Evolutionary conservation across 1,140 invertebrate species (phyloP), one percentile per base, ranked within the genome.

Genomic region (Zaprionus africanus): DNA sequence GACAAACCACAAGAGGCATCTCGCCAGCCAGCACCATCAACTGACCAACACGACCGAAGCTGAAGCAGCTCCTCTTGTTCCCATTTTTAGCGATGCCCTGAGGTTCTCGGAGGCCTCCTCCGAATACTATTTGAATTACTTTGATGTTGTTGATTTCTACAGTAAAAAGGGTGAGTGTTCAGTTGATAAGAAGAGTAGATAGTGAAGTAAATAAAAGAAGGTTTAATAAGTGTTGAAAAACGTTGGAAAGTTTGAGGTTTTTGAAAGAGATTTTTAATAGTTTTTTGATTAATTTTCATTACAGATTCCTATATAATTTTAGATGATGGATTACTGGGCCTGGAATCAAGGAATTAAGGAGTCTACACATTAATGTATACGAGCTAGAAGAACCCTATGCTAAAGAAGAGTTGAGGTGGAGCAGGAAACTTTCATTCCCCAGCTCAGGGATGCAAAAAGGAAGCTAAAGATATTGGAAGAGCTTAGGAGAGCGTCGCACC

Each of bases 1-100:
- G 69, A 78, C 73, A 80, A 80, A 65, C 84, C 84, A 73, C 84
- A 76, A 73, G 81, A 62, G 84, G 58, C 49, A 43, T 58, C 17
- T 53, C 49, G 11, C 58, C 60, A 64, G 7, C n/a, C 17, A 41
- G 19, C 57, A 38, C 19, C 19, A 34, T 15, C 59, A 49, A 61
- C 66, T 70, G 72, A 75, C 72, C 72, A 22, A 22, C 22, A 70
- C 59, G 53, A 51, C 34, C 43, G 6, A 19, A 15, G 19, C 28
- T 13, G 46, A 1, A 41, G 46, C 19, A 51, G 12, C 22, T 28
- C 24, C 53, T 3, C 17, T 4, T 49, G 46, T 49, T 24, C 46
- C 46, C 46, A 22, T 11, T 51, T 51, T 11, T 11, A 54, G 15
- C 24, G 3, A 53, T 22, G 22, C 49, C 51, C 62, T 31, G 28